A percentile compares a stretch with the other conserved stretches of the same genome.
phyloP scores from a whole-genome alignment of 2,113 vertebrate genomes.

The Calidris pygmaea region DNA sequence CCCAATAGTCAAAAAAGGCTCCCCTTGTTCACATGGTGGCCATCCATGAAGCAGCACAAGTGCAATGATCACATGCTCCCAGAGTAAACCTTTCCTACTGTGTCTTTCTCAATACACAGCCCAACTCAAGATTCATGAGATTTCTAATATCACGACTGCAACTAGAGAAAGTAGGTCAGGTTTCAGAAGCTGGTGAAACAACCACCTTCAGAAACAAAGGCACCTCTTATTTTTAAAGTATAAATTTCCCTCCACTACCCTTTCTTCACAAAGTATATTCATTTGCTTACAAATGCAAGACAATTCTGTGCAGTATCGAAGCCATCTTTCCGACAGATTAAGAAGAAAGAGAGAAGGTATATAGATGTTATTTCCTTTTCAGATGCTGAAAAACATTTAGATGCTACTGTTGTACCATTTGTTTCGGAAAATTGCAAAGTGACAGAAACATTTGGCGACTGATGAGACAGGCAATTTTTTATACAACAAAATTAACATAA shows the following conservation, averaged over 20 bases:
- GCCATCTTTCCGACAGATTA: background rate
- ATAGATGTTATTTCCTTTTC: background rate
- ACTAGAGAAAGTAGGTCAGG: slow-evolving; percentile 48
- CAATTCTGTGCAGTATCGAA: background rate
- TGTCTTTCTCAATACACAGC: background rate
- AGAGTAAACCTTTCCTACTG: background rate
- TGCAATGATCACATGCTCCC: background rate
- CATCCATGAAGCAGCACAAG: background rate
- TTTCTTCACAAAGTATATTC: background rate
- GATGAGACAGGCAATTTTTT: background rate
- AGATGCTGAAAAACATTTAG: background rate
- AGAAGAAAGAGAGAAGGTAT: background rate
- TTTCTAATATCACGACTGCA: background rate
- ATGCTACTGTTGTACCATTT: background rate
- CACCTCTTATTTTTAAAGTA: background rate
- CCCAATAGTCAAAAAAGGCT: background rate
- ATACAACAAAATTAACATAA: background rate
- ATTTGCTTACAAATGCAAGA: background rate
- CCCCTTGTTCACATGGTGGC: background rate
- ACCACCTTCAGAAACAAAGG: slow-evolving; percentile 2
- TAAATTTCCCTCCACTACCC: background rate
- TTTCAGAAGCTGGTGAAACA: slow-evolving; percentile 29
- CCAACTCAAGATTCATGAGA: background rate
- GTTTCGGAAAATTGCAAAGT: background rate
- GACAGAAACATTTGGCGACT: background rate